These are phyloP conservation scores for Drosophila suboccidentalis DNA, from an alignment of 2,888 invertebrate species.

Conservation along the genomic window DNA sequence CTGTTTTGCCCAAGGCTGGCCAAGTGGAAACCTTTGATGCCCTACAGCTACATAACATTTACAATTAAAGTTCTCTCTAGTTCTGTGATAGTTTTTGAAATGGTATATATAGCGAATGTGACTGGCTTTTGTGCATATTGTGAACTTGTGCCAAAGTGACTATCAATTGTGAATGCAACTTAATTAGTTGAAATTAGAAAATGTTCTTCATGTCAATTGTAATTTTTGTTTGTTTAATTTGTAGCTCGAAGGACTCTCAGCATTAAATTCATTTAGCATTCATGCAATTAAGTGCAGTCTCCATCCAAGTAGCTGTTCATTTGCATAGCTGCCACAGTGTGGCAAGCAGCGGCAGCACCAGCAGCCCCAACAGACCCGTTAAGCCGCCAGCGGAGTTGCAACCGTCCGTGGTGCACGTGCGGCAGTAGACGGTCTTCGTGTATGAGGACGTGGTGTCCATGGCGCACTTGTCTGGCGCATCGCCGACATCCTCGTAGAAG, in stretches of 20 bases:
- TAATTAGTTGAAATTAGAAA: constrained; percentile 22
- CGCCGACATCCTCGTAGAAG: constrained; percentile 85
- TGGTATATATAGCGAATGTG: constrained; percentile 40
- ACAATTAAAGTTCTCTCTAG: constrained; percentile 27
- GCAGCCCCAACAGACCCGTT: constrained; percentile 65
- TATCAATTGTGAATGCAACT: constrained; percentile 34
- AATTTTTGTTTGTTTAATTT: constrained; percentile 5
- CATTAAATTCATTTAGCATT: constrained; percentile 44
- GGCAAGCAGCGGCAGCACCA: constrained; percentile 65
- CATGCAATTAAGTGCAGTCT: constrained; percentile 62
- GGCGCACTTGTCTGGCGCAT: constrained; percentile 84
- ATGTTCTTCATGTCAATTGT: constrained; percentile 3
- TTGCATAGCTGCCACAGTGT: constrained; percentile 69
- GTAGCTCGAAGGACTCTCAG: constrained; percentile 38
- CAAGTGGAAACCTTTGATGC: constrained; percentile 52
- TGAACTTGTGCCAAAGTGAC: constrained; percentile 47
- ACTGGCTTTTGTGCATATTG: constrained; percentile 36
- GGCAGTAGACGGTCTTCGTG: constrained; percentile 84
- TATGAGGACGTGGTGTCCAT: constrained; percentile 84
- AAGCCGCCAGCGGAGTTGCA: constrained; percentile 83
- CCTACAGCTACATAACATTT: constrained; percentile 58
- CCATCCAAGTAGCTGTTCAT: constrained; percentile 50
- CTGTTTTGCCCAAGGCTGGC: constrained; percentile 23
- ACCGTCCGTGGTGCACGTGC: constrained; percentile 85
- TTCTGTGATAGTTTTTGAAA: constrained; percentile 11